These are phyloP conservation scores for Acrobasis suavella DNA, from an alignment of 2,888 invertebrate genomes.

Conservation along the genomic window DNA sequence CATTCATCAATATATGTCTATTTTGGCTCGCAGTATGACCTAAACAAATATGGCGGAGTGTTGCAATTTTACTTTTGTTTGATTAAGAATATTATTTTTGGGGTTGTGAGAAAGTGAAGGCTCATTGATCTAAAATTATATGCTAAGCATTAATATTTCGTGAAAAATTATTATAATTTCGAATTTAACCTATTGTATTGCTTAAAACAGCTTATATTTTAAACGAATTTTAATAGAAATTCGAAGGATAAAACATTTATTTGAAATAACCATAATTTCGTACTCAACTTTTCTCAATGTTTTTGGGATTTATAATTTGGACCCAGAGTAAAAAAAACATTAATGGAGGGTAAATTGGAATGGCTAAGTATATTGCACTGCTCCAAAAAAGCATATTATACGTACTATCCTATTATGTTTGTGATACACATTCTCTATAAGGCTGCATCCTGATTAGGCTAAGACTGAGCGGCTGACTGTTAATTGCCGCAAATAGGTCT, in stretches of 20 bases:
- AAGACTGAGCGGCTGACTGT: too few species aligned
- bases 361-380: neutral
- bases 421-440: slow-evolving; percentile 18
- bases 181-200: too few species aligned
- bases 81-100: neutral
- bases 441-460: too few species aligned
- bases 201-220: too few species aligned
- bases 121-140: neutral
- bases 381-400: slow-evolving; percentile 11
- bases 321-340: neutral
- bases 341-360: neutral
- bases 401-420: slow-evolving; percentile 11
- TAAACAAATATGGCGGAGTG: slow-evolving; percentile 8
- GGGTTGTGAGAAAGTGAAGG: slow-evolving; percentile 2
- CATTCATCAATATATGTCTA: slow-evolving; percentile 14
- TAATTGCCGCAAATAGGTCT: too few species aligned
- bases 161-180: too few species aligned
- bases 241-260: too few species aligned
- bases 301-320: neutral
- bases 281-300: slow-evolving; percentile 8
- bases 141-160: neutral
- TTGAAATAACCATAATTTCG: neutral
- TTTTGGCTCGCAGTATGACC: slow-evolving; percentile 13
- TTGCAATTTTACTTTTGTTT: neutral
- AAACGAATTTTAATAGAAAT: too few species aligned